Conservation (phyloP, 2,797 vertebrate species). For the Galagoides demidoff region DNA sequence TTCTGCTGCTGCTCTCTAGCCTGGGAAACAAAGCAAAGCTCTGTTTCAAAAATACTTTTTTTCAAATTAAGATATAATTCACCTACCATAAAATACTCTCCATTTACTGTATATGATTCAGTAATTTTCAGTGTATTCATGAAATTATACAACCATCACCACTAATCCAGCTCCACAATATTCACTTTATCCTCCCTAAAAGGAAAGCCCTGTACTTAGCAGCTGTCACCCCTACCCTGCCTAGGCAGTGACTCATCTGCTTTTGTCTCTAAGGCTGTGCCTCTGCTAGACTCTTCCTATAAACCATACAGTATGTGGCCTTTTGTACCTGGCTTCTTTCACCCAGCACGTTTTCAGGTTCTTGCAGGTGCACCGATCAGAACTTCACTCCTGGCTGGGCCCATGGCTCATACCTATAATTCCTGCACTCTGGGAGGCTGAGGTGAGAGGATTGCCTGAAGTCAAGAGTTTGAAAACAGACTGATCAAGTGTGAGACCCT, state of each 20-base stretch:
- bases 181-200: background rate
- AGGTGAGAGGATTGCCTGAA: too few relatives aligned
- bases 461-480: too few relatives aligned
- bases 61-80: background rate
- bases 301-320: fast-evolving
- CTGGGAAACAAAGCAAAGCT: too few relatives aligned
- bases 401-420: too few relatives aligned
- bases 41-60: background rate
- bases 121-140: background rate
- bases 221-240: background rate
- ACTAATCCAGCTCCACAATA: background rate
- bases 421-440: too few relatives aligned
- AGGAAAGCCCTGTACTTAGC: background rate
- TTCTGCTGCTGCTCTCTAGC: background rate
- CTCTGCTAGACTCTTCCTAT: background rate
- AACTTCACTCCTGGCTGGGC: too few relatives aligned
- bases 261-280: background rate
- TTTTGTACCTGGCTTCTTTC: background rate
- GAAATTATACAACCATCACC: background rate
- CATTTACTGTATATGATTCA: background rate
- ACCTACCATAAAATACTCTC: background rate
- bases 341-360: background rate
- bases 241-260: background rate
- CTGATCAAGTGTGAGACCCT: too few relatives aligned
- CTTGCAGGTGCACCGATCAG: too few relatives aligned